Evolutionary conservation across 2,797 vertebrate genomes (phyloP).

Genomic region (Enteromius fasciolatus): DNA sequence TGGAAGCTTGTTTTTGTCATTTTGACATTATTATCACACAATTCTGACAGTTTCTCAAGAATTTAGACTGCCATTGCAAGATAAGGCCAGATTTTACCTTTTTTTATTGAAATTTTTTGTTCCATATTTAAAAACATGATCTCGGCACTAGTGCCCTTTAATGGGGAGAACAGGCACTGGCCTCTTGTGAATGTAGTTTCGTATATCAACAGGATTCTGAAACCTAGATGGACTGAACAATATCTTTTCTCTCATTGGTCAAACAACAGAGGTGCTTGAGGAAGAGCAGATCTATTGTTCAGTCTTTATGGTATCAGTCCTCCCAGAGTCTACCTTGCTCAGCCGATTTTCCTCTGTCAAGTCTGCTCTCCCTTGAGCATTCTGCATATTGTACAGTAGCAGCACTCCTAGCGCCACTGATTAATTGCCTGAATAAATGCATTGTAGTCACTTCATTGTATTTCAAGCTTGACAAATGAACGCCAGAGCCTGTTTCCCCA

Average conservation of each 20-base stretch:
- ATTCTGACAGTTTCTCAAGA: neutral
- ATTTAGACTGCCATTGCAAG: neutral
- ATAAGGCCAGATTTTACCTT: neutral
- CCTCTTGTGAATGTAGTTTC: neutral
- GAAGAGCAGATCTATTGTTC: slow-evolving; percentile 37
- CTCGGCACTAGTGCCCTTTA: neutral
- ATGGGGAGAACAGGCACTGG: neutral
- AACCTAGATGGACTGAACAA: slow-evolving; percentile 49
- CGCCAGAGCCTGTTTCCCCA: slow-evolving; percentile 41
- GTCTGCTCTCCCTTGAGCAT: slow-evolving; percentile 45
- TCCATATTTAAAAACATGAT: neutral
- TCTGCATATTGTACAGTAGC: slow-evolving; percentile 42
- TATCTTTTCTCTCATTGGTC: slow-evolving; percentile 28
- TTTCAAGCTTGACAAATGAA: slow-evolving; percentile 59
- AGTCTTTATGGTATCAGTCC: slow-evolving; percentile 51
- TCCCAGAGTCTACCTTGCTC: slow-evolving; percentile 56
- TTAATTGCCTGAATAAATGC: slow-evolving; percentile 67
- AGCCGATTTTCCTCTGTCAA: slow-evolving; percentile 54
- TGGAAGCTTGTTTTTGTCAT: neutral
- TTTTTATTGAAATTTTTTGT: too few species aligned
- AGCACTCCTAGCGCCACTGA: slow-evolving; percentile 57
- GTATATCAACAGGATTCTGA: neutral
- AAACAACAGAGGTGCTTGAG: neutral
- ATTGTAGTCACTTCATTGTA: slow-evolving; percentile 69
- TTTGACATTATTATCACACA: neutral